These are phyloP conservation scores for Peromyscus eremicus DNA, from an alignment of 2,797 vertebrate genomes.

Conservation along the genomic window DNA sequence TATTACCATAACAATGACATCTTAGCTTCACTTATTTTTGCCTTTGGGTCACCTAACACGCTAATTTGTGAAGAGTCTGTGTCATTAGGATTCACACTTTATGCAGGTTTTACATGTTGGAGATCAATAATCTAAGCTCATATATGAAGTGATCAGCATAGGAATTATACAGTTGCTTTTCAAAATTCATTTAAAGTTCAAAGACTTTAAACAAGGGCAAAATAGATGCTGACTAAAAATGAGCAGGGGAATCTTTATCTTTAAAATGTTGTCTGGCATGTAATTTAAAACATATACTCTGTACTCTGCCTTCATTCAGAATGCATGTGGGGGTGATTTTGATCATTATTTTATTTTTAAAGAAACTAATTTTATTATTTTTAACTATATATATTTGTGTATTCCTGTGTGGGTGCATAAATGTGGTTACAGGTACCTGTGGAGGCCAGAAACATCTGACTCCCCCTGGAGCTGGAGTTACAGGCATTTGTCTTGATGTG, in stretches of 20 bases:
- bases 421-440: not conserved
- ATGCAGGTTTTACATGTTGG: not conserved
- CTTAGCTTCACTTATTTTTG: not conserved
- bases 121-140: not conserved
- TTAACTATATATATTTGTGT: not conserved
- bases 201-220: slow-evolving; percentile 37
- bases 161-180: slow-evolving; percentile 38
- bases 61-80: not conserved
- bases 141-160: slow-evolving; percentile 23
- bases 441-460: not conserved
- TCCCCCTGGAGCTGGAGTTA: not conserved
- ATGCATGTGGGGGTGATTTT: not conserved
- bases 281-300: not conserved
- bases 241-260: not conserved
- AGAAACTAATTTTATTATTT: not conserved
- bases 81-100: slow-evolving; percentile 2
- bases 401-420: not conserved
- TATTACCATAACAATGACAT: not conserved
- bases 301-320: slow-evolving; percentile 26
- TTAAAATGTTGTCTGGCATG: slow-evolving; percentile 20
- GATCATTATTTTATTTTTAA: not conserved
- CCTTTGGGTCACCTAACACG: slow-evolving; percentile 27
- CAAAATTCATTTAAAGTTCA: slow-evolving; percentile 30
- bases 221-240: slow-evolving; percentile 18
- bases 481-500: not conserved